Evolutionary conservation across 37 sponge, comb jelly and placozoan species (phyloP), one percentile per base, ranked within the genome.

Genomic region (Amphimedon queenslandica): DNA sequence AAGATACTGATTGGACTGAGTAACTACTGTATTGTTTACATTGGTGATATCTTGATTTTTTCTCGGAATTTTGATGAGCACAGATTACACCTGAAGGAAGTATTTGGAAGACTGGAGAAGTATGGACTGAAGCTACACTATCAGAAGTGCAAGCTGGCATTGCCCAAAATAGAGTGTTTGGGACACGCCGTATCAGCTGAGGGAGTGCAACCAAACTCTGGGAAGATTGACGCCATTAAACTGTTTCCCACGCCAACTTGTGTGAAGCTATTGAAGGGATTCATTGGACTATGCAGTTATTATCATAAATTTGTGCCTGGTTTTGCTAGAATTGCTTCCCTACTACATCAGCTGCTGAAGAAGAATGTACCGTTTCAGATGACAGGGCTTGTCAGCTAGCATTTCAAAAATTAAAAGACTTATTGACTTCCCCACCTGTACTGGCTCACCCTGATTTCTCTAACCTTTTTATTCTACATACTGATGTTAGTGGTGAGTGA

Each of bases 51-150:
- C 3, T 10, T 77, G 23, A 33, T 77, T 5, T 77, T 40, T 30
- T 77, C 67, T 10, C 10, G 33, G 4, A 35, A 30, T 24, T 6
- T 77, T 67, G 78, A 65, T 6, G 68, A 77, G 13, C 78, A 77
- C 29, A 4, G 37, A 5, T 18, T 30, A 6, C 78, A 77, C 35
- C 68, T 77, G 6, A 4, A 4, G 8, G 63, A 61, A 24, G 64
- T 74, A 6, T 61, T 74, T 61, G 21, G 34, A 3, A 38, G 75
- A n/a, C 37, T 74, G 33, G 16, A 32, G 8, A 24, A 5, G 16
- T 56, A 58, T 38, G 75, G 75, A 23, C 75, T 74, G 5, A 60
- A 60, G 38, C 24, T 74, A 31, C 63, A 74, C 27, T 63, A 56
- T 25, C 4, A 8, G 10, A 74, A 74, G 40, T 74, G 75, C 27